phyloP scores from a whole-genome alignment of 2,113 vertebrate species.

The Hemiscyllium ocellatum region DNA sequence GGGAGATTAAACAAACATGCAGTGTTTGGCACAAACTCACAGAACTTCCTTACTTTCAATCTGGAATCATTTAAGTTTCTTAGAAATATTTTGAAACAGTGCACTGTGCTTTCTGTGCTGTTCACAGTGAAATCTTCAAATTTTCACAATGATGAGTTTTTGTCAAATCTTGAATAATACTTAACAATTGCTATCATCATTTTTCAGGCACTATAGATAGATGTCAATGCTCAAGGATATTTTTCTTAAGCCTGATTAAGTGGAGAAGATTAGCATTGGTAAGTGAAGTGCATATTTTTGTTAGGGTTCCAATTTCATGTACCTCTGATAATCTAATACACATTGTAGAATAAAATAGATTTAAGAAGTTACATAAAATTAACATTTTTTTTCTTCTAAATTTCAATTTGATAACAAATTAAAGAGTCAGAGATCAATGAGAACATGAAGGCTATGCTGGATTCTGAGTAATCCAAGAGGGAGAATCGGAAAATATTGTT shows the following conservation, averaged over 20 bases:
- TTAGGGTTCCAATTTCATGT: conserved; percentile 21
- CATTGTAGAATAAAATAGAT: background rate
- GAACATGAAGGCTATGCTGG: background rate
- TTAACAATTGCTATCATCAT: background rate
- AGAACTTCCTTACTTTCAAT: background rate
- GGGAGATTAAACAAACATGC: conserved; percentile 3
- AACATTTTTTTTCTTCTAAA: background rate
- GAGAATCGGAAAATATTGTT: too few species aligned
- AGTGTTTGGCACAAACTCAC: background rate
- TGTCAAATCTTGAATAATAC: background rate
- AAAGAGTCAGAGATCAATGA: background rate
- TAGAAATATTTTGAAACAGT: conserved; percentile 9
- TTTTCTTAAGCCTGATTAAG: conserved; percentile 18
- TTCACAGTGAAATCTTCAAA: background rate
- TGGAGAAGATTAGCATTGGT: conserved; percentile 14
- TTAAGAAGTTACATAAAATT: background rate
- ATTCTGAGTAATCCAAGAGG: too few species aligned
- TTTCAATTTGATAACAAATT: background rate
- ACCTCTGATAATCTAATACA: background rate
- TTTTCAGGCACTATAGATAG: background rate
- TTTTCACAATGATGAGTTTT: background rate
- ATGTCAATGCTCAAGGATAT: background rate
- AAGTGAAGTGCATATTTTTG: background rate
- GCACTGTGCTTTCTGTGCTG: background rate
- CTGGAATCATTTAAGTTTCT: background rate